Evolutionary conservation across 2,888 invertebrate genomes (phyloP).

Genomic region (Aspidiotus destructor): DNA sequence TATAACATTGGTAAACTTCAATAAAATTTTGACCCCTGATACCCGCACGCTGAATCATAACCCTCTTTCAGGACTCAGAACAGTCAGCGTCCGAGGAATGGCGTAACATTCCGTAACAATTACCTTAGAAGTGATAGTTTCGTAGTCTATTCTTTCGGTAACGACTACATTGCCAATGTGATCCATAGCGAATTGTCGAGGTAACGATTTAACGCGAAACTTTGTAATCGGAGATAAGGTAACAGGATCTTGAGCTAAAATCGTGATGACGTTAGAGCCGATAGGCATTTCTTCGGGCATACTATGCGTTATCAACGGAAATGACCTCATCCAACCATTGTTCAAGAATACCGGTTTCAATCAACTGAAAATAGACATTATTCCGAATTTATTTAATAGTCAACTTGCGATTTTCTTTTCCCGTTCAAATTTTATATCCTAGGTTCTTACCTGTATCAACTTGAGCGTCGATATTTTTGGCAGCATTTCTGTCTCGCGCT

Average conservation of each 20-base stretch:
- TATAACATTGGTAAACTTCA: no score
- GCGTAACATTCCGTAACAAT: no score
- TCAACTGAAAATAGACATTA: slow-evolving; percentile 45
- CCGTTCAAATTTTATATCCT: no score
- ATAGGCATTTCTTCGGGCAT: slow-evolving; percentile 68
- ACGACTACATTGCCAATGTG: slow-evolving; percentile 58
- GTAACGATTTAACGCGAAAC: slow-evolving; percentile 37
- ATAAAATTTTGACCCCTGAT: no score
- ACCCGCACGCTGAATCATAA: no score
- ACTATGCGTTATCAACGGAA: slow-evolving; percentile 55
- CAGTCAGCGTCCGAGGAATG: no score
- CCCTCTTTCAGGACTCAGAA: no score
- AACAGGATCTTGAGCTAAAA: slow-evolving; percentile 55
- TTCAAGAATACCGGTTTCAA: slow-evolving; percentile 65
- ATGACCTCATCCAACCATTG: slow-evolving; percentile 60
- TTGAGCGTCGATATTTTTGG: slow-evolving; percentile 54
- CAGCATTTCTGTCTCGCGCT: slow-evolving; percentile 61
- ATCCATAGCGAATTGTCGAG: slow-evolving; percentile 37
- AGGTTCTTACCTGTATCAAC: slow-evolving; percentile 43
- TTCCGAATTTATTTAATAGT: neutral
- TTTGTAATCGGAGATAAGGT: slow-evolving; percentile 36
- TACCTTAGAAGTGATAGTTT: slow-evolving; percentile 53
- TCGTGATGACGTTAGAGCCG: slow-evolving; percentile 58
- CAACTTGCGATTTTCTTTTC: no score
- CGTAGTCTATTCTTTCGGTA: slow-evolving; percentile 66